These are phyloP conservation scores for Idaea biselata DNA, from an alignment of 2,888 invertebrate species.

Conservation along the genomic window DNA sequence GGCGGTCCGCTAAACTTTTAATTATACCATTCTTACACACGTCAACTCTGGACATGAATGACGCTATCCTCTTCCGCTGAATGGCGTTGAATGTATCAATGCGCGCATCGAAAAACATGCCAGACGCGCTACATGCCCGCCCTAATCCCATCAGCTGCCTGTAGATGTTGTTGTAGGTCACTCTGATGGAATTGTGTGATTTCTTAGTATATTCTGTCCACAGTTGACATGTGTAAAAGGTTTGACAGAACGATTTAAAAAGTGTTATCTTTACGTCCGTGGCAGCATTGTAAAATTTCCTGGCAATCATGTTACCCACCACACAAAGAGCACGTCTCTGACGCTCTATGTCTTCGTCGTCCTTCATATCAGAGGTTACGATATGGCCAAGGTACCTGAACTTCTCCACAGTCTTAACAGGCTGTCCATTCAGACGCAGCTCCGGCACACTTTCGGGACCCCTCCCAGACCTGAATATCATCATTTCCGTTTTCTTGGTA, in stretches of 20 bases:
- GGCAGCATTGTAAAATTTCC: constrained; percentile 3
- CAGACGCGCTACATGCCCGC: constrained; percentile 4
- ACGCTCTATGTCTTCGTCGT: background rate
- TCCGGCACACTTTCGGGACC: background rate
- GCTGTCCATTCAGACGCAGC: background rate
- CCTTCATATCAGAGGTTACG: background rate
- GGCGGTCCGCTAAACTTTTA: constrained; percentile 1
- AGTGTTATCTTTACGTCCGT: constrained; percentile 3
- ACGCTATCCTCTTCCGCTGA: constrained; percentile 4
- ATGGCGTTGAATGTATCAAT: constrained; percentile 7
- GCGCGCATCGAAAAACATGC: constrained; percentile 3
- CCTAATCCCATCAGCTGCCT: constrained; percentile 6
- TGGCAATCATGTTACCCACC: constrained; percentile 4
- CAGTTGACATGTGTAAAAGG: constrained; percentile 2
- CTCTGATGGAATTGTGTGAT: constrained; percentile 2
- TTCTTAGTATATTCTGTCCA: constrained; percentile 9
- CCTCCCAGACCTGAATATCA: background rate
- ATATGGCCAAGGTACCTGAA: constrained; percentile 1
- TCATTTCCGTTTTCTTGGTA: constrained; percentile 1
- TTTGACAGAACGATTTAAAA: constrained; percentile 2
- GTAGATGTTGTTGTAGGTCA: constrained; percentile 5
- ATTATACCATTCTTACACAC: constrained; percentile 6
- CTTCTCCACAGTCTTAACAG: background rate
- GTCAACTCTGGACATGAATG: constrained; percentile 8
- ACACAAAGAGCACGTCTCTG: background rate